phyloP scores from a whole-genome alignment of 2,113 vertebrate species.

The Echinops telfairi region DNA sequence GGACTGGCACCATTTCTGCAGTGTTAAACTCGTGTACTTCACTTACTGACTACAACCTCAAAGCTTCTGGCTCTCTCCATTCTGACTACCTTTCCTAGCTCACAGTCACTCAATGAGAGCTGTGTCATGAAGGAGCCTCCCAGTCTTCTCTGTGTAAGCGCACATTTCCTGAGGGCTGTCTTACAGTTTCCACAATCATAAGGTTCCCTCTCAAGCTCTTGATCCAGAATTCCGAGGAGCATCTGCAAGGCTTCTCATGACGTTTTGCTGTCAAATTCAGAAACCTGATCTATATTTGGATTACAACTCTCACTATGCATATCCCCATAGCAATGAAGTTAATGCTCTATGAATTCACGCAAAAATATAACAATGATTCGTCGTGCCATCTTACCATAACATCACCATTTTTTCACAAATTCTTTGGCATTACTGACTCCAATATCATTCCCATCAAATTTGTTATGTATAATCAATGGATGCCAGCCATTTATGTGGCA shows the following conservation, averaged over 20 bases:
- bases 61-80: neutral
- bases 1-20: neutral
- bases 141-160: neutral
- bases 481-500: neutral
- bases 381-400: neutral
- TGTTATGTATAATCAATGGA: neutral
- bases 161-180: constrained; percentile 12
- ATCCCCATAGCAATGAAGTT: neutral
- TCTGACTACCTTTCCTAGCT: neutral
- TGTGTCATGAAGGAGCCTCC: neutral
- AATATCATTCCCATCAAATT: neutral
- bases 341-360: neutral
- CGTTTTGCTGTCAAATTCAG: neutral
- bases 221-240: neutral
- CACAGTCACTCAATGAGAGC: neutral
- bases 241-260: neutral
- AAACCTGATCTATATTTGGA: neutral
- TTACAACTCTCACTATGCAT: neutral
- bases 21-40: neutral
- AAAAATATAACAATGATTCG: neutral
- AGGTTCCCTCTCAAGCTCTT: neutral
- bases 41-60: neutral
- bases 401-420: neutral
- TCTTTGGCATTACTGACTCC: neutral
- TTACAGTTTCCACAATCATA: neutral